Evolutionary conservation across 2,797 vertebrate species (phyloP), one percentile per base, ranked within the genome.

Genomic region (Carcharodon carcharias): DNA sequence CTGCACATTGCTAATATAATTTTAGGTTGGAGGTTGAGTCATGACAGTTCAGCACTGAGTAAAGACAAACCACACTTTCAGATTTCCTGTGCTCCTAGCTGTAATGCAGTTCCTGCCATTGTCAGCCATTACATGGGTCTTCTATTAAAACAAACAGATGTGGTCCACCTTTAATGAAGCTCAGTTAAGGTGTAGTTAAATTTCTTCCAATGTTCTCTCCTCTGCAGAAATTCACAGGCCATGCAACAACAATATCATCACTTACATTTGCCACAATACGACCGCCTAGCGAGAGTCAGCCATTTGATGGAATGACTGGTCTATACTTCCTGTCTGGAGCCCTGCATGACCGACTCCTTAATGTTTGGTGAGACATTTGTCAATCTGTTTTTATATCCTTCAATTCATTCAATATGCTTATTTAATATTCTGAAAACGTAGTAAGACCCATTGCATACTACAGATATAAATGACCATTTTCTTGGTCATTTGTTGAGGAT

Each of bases 261-360:
- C 98, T 99, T 97, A 97, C 97, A 97, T 99, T 99, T 96, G 99
- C 99, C 96, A 99, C 98, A 96, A 97, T 98, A 0, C 98, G 98
- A 97, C 98, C 99, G 82, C 97, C 98, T 94, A 97, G 97, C 95
- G 98, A 98, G 0, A 98, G 98, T 97, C 98, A 97, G n/a, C 97
- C 97, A 8, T 98, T 98, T 96, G 98, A 98, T 96, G 98, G 98
- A 96, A 98, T 99, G 97, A 98, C 99, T 56, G 98, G 99, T 16
- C 98, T 99, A 82, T 99, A 99, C 96, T 99, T 99, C 98, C 97
- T 99, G 96, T 99, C 99, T 50, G 99, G 99, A 88, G 99, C 99
- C 2, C 97, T 98, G 14, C 98, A 99, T 0, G 99, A 99, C 97
- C 97, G 99, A 96, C 98, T 99, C 97, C 98, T 99, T 96, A 99